Evolutionary conservation across 2,888 invertebrate species (phyloP).

Genomic region (Microctonus brassicae): DNA sequence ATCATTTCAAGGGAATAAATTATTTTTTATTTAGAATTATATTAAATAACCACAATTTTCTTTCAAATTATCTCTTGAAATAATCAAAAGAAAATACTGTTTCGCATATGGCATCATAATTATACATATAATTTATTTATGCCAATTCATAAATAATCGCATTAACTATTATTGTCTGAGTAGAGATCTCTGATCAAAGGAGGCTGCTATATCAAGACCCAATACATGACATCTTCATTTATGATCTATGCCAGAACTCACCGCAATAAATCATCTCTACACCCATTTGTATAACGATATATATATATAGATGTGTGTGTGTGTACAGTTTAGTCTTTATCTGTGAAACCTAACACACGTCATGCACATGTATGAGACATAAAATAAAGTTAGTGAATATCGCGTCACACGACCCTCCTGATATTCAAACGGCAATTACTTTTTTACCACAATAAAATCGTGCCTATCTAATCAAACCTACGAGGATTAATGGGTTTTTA

Average conservation of each 20-base stretch:
- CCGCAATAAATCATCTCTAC: slow-evolving; percentile 31
- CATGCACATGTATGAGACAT: neutral
- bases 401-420: slow-evolving; percentile 14
- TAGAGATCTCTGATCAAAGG: slow-evolving; percentile 8
- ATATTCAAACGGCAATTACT: slow-evolving; percentile 37
- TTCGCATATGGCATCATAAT: too few species aligned
- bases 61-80: too few species aligned
- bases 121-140: too few species aligned
- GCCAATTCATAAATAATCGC: too few species aligned
- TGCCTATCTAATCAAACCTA: slow-evolving; percentile 58
- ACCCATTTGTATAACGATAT: neutral
- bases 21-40: too few species aligned
- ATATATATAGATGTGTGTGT: slow-evolving; percentile 3
- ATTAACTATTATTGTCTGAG: too few species aligned
- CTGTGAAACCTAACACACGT: neutral
- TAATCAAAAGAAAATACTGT: too few species aligned
- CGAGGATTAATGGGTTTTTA: slow-evolving; percentile 54
- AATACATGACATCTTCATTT: slow-evolving; percentile 46
- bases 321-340: neutral
- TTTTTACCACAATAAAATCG: slow-evolving; percentile 56
- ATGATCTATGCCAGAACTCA: slow-evolving; percentile 38
- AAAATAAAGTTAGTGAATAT: neutral
- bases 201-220: slow-evolving; percentile 15
- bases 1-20: neutral
- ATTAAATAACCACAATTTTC: too few species aligned